A percentile compares a stretch with the other conserved stretches of the same genome.
Conservation (phyloP, 64 coral and sea anemone genomes). For the Montipora sp. region DNA sequence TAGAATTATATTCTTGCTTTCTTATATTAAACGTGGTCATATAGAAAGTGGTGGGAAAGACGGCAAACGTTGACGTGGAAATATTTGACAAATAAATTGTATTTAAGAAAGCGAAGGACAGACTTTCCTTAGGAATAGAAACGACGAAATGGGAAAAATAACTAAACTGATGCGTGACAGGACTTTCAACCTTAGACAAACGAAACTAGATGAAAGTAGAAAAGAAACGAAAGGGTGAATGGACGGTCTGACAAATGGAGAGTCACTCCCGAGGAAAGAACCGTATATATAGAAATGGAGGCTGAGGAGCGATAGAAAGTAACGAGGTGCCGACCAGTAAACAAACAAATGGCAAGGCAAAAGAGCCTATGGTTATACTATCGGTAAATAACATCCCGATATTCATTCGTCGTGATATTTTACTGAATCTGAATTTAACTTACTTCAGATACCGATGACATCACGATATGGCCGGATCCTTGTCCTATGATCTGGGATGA, state of each 20-base stretch:
- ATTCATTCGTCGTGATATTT: neutral
- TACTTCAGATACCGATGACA: neutral
- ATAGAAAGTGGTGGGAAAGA: neutral
- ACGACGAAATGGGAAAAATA: no score
- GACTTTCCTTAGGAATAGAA: no score
- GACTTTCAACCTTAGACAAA: neutral
- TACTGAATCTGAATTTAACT: neutral
- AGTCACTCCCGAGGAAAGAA: neutral
- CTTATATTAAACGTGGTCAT: neutral
- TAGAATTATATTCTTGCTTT: neutral
- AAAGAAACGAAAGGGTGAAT: neutral
- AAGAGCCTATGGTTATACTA: neutral
- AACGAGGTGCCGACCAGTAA: neutral
- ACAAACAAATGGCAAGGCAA: neutral
- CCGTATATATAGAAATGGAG: neutral
- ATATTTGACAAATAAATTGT: neutral
- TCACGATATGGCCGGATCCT: slow-evolving; percentile 25
- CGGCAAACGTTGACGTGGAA: neutral
- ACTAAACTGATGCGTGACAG: neutral
- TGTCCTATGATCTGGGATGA: slow-evolving; percentile 18
- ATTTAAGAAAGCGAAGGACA: neutral
- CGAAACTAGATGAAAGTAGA: neutral
- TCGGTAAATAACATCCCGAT: neutral
- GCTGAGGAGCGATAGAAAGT: neutral
- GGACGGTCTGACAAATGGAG: neutral